Percentiles rank a stretch among this genome's conserved stretches.
phyloP scores from a whole-genome alignment of 2,888 invertebrate species.

The Drosophila meridionalis region DNA sequence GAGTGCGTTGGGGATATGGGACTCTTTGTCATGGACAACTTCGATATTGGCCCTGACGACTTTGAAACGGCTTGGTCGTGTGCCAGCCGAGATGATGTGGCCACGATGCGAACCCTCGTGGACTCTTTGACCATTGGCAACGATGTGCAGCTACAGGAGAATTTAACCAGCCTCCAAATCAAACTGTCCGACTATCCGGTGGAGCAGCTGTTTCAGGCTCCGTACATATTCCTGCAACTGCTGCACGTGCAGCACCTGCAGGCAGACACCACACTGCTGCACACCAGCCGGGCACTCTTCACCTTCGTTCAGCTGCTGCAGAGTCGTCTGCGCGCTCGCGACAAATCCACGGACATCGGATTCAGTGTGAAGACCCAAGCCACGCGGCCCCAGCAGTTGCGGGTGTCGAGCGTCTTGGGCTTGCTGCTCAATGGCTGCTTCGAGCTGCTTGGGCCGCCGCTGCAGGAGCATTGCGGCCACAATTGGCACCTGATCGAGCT shows the following conservation, averaged over 20 bases:
- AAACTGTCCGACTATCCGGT: constrained; percentile 83
- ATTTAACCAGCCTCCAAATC: constrained; percentile 73
- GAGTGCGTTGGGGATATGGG: neutral
- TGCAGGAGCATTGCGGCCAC: constrained; percentile 25
- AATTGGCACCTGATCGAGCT: constrained; percentile 59
- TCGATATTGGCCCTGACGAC: constrained; percentile 43
- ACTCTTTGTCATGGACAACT: constrained; percentile 5
- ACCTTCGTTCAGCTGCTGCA: constrained; percentile 64
- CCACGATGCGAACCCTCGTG: constrained; percentile 73
- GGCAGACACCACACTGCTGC: constrained; percentile 37
- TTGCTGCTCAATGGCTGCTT: constrained; percentile 63
- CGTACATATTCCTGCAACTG: constrained; percentile 79
- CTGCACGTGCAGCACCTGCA: constrained; percentile 62
- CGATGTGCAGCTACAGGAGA: constrained; percentile 63
- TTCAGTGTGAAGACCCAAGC: constrained; percentile 14
- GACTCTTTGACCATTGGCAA: constrained; percentile 50
- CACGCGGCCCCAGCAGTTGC: constrained; percentile 55
- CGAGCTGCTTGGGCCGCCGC: constrained; percentile 41
- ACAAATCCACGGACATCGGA: constrained; percentile 50
- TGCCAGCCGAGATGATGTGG: constrained; percentile 72
- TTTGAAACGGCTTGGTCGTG: constrained; percentile 81
- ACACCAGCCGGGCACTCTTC: constrained; percentile 61
- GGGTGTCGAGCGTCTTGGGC: constrained; percentile 58
- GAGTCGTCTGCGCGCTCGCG: constrained; percentile 58
- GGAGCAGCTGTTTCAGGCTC: constrained; percentile 83